A percentile compares a stretch with the other conserved stretches of the same genome.
These are phyloP conservation scores for Drosophila ambigua DNA, from an alignment of 1,140 invertebrate genomes.

Conservation along the genomic window DNA sequence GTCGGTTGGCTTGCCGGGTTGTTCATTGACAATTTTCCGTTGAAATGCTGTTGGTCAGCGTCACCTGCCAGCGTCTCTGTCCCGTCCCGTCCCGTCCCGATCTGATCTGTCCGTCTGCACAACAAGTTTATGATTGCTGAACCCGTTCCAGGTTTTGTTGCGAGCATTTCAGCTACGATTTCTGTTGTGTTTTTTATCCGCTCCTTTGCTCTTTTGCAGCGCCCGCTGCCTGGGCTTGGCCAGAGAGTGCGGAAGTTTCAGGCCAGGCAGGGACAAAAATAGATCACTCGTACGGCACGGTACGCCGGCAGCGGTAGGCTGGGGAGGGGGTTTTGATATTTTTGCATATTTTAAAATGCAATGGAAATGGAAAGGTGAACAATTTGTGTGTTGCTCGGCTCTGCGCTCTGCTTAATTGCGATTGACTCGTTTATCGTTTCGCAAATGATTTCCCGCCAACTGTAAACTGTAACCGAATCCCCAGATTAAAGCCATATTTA, in stretches of 20 bases:
- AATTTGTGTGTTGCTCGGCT: conserved; percentile 54
- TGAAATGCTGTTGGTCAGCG: conserved; percentile 48
- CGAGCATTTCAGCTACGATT: conserved; percentile 76
- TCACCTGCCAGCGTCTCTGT: conserved; percentile 21
- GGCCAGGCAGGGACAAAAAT: conserved; percentile 42
- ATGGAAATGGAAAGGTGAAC: conserved; percentile 70
- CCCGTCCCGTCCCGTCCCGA: neutral
- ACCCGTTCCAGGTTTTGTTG: conserved; percentile 67
- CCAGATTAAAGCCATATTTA: conserved; percentile 15
- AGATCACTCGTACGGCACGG: conserved; percentile 4
- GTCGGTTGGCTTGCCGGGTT: neutral
- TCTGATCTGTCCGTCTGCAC: conserved; percentile 56
- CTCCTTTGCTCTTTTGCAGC: conserved; percentile 1
- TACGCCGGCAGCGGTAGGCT: too few relatives aligned
- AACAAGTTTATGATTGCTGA: conserved; percentile 81
- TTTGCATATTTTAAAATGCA: conserved; percentile 71
- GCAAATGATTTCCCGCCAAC: conserved; percentile 23
- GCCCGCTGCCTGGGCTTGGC: conserved; percentile 53
- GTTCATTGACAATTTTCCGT: conserved; percentile 78
- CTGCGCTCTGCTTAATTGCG: conserved; percentile 44
- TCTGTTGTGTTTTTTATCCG: conserved; percentile 35
- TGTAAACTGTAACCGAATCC: conserved; percentile 35
- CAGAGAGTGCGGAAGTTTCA: conserved; percentile 70
- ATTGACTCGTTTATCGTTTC: conserved; percentile 47
- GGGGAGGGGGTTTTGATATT: conserved; percentile 20